Conservation (phyloP, 2,888 invertebrate genomes). For the Morpho deidamia region DNA sequence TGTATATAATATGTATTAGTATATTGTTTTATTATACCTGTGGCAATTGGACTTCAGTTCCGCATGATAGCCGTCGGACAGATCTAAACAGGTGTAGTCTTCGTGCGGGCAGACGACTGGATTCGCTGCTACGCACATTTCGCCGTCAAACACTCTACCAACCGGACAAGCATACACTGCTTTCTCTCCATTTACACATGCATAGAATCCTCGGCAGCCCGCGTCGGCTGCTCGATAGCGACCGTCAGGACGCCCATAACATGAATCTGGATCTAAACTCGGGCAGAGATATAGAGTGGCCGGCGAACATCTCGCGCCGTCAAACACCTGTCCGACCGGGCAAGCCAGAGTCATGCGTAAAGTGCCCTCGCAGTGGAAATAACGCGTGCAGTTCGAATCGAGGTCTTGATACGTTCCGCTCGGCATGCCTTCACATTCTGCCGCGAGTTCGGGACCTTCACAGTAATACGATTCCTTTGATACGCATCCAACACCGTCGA, state of each 20-base stretch:
- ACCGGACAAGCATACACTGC: slow-evolving; percentile 77
- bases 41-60: slow-evolving; percentile 75
- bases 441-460: slow-evolving; percentile 58
- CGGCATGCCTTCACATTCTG: slow-evolving; percentile 63
- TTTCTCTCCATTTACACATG: slow-evolving; percentile 74
- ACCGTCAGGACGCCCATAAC: slow-evolving; percentile 73
- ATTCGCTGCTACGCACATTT: slow-evolving; percentile 63
- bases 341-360: slow-evolving; percentile 60
- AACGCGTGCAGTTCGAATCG: slow-evolving; percentile 70
- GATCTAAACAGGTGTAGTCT: slow-evolving; percentile 67
- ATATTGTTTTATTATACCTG: slow-evolving; percentile 37
- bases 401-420: slow-evolving; percentile 77
- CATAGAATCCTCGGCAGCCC: slow-evolving; percentile 79
- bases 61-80: slow-evolving; percentile 76
- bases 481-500: slow-evolving; percentile 71
- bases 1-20: not conserved
- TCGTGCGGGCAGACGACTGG: slow-evolving; percentile 52
- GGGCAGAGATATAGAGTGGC: slow-evolving; percentile 59
- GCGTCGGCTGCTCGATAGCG: slow-evolving; percentile 69
- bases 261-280: slow-evolving; percentile 68
- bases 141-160: slow-evolving; percentile 75
- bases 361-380: slow-evolving; percentile 68
- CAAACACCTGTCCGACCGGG: slow-evolving; percentile 54
- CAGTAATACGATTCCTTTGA: slow-evolving; percentile 57
- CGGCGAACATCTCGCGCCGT: slow-evolving; percentile 63